phyloP scores from a whole-genome alignment of 2,113 vertebrate genomes.

The Pseudopodoces humilis region DNA sequence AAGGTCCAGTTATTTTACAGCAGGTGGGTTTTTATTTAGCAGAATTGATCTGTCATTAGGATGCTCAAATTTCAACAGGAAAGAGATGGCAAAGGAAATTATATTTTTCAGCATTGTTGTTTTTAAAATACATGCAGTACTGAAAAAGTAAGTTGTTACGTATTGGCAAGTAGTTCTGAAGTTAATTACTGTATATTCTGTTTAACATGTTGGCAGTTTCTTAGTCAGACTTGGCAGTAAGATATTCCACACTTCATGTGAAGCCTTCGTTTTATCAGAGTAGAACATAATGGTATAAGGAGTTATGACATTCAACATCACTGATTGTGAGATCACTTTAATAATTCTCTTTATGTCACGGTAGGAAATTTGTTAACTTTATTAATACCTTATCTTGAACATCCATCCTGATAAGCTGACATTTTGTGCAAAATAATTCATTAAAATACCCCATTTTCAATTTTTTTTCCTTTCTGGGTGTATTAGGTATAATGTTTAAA shows the following conservation, averaged over 20 bases:
- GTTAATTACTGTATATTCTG: neutral
- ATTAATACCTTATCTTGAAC: conserved; percentile 35
- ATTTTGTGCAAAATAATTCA: conserved; percentile 16
- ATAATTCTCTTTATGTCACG: conserved; percentile 26
- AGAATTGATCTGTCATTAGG: neutral
- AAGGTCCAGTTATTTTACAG: neutral
- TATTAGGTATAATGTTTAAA: neutral
- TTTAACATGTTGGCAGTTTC: neutral
- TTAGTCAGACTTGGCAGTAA: neutral
- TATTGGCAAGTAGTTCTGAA: neutral
- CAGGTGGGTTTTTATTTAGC: neutral
- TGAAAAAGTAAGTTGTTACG: neutral
- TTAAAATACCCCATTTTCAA: neutral
- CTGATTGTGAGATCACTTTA: neutral
- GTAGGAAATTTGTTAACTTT: neutral
- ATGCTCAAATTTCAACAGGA: neutral
- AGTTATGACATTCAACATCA: neutral
- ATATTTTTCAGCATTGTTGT: neutral
- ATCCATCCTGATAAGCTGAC: neutral
- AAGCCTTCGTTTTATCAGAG: neutral
- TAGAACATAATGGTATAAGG: conserved; percentile 1
- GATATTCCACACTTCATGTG: neutral
- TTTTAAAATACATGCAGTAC: neutral
- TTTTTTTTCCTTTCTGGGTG: neutral
- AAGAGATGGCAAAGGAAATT: neutral